phyloP scores from a whole-genome alignment of 2,797 vertebrate genomes.

The Silurus aristotelis region DNA sequence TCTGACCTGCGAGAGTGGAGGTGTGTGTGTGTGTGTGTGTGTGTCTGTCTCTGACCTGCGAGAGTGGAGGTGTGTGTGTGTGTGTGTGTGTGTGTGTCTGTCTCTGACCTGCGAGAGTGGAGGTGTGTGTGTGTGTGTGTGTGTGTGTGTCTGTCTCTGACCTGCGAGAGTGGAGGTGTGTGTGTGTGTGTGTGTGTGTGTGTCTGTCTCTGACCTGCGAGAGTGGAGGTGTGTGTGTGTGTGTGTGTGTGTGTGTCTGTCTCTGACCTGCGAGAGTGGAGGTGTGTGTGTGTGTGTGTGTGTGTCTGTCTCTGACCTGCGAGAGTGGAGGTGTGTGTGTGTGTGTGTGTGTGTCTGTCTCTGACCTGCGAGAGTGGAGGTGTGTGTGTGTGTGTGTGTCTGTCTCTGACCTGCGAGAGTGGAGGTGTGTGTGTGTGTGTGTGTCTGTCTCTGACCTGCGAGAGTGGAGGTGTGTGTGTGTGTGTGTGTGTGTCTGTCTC shows the following conservation, averaged over 20 bases:
- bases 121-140: slow-evolving; percentile 56
- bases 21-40: no score
- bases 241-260: no score
- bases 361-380: no score
- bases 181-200: slow-evolving; percentile 76
- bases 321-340: slow-evolving; percentile 86
- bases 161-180: slow-evolving; percentile 80
- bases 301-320: slow-evolving; percentile 85
- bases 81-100: no score
- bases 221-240: slow-evolving; percentile 87
- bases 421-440: background rate
- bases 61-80: slow-evolving; percentile 78
- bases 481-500: no score
- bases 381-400: slow-evolving; percentile 75
- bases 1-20: no score
- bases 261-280: no score
- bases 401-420: no score
- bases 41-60: slow-evolving; percentile 82
- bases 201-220: background rate
- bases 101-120: slow-evolving; percentile 91
- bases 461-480: no score
- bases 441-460: no score
- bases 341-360: background rate
- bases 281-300: background rate
- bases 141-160: slow-evolving; percentile 64